Evolutionary conservation across 2,888 invertebrate species (phyloP), one percentile per base, ranked within the genome.

Genomic region (Mermis nigrescens): DNA sequence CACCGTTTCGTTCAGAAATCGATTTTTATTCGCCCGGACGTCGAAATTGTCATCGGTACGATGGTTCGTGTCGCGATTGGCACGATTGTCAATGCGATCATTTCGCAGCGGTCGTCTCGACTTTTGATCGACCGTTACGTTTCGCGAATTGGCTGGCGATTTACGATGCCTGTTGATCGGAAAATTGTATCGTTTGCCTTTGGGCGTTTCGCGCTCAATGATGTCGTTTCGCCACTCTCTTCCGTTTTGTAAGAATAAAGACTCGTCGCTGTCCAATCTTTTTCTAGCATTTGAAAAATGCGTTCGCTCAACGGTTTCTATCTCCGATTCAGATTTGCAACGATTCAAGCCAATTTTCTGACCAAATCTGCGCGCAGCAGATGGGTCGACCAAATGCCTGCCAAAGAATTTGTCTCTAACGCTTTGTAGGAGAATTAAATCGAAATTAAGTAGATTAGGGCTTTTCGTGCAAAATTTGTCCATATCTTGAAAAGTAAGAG

Each of bases 291-390:
- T n/a, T n/a, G n/a, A n/a, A n/a, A n/a, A n/a, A n/a, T n/a, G n/a
- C n/a, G n/a, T 48, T 4, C 60, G 57, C 22, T 59, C 60, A 4
- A 59, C 24, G 24, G 57, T 52, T 51, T 58, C 60, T 12, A 60
- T 19, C 31, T 60, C 60, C 2, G 60, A 60, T 53, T 60, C 60
- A n/a, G 60, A 60, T n/a, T n/a, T n/a, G n/a, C n/a, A n/a, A n/a
- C n/a, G n/a, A n/a, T n/a, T n/a, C n/a, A n/a, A n/a, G n/a, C n/a
- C n/a, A n/a, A n/a, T n/a, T n/a, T n/a, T n/a, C n/a, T n/a, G n/a
- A n/a, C n/a, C n/a, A n/a, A n/a, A n/a, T n/a, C n/a, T n/a, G n/a
- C n/a, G n/a, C n/a, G n/a, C n/a, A n/a, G n/a, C n/a, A n/a, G n/a
- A n/a, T n/a, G n/a, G n/a, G n/a, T n/a, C n/a, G n/a, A n/a, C n/a